These are phyloP conservation scores for Trematocara nigrifrons DNA, from an alignment of 2,113 vertebrate species.

Conservation along the genomic window DNA sequence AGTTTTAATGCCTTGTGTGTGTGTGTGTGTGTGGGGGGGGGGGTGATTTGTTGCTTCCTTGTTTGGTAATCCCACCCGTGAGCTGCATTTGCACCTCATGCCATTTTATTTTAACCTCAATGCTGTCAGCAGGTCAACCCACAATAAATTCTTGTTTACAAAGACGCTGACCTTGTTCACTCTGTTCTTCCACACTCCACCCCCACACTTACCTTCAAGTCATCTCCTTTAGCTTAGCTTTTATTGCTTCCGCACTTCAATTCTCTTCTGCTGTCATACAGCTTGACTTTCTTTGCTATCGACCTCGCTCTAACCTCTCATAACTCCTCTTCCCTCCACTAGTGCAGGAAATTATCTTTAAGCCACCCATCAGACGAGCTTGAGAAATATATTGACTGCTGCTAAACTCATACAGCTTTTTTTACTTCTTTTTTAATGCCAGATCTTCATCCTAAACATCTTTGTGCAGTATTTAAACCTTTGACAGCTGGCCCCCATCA, in stretches of 20 bases:
- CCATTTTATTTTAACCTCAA: not conserved
- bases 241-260: conserved; percentile 10
- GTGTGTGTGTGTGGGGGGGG: not conserved
- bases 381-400: not conserved
- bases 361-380: not conserved
- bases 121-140: not conserved
- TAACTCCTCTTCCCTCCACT: not conserved
- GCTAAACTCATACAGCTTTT: not conserved
- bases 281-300: not conserved
- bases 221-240: not conserved
- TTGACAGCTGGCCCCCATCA: not conserved
- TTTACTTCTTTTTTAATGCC: not conserved
- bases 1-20: not conserved
- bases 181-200: not conserved
- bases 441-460: not conserved
- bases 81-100: not conserved
- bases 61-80: not conserved
- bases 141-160: not conserved
- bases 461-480: not conserved
- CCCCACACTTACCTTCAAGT: not conserved
- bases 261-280: not conserved
- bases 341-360: not conserved
- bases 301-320: not conserved
- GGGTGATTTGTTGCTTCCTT: not conserved
- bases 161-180: not conserved